Base-by-base conservation (phyloP, 2,888 invertebrate genomes). In the Zygaena filipendulae region DNA sequence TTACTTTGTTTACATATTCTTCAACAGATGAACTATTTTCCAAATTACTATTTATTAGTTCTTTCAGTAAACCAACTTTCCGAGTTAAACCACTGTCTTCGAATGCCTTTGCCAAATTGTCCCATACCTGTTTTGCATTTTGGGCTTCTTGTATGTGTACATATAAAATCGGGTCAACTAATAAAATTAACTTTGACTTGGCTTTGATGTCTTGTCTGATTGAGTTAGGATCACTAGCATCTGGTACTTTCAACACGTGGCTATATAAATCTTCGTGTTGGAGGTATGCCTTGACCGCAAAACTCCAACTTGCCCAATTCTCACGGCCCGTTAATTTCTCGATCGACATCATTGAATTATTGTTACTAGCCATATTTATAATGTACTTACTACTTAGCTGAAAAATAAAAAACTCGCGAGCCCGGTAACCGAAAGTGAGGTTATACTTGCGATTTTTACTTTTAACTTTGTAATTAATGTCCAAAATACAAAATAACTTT, bases 21-120 rank as follows among this genome's bases (percentile, higher is more conserved):
- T 38, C 36, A 1, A 38, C 23, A 11, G 25, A 26, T 14, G n/a
- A 13, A 33, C 36, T 33, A 5, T 25, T 38, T 29, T 40, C 36
- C 10, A 38, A 25, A 11, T 21, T 33, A 3, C 34, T 40, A 21
- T 38, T 40, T 19, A 38, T 36, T 0, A 40, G 19, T 6, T 38
- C 38, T 30, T 30, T 38, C 25, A 40, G 23, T 21, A 36, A 30
- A 2, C 40, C 36, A 20, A 36, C 40, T 31, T 35, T 36, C 13
- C 38, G 18, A 13, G 22, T 25, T 12, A 33, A 10, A 8, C 32
- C 35, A 12, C 20, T 18, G 29, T 36, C 30, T 13, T 34, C 34
- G 11, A 36, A 39, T 27, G 32, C 34, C 23, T 30, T 30, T 18
- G 33, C 6, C 11, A 39, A 30, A 29, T 34, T 30, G 12, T 30